A percentile compares a stretch with the other conserved stretches of the same genome.
These are phyloP conservation scores for Acropora tenuis DNA, from an alignment of 64 coral and sea anemone genomes.

Conservation along the genomic window DNA sequence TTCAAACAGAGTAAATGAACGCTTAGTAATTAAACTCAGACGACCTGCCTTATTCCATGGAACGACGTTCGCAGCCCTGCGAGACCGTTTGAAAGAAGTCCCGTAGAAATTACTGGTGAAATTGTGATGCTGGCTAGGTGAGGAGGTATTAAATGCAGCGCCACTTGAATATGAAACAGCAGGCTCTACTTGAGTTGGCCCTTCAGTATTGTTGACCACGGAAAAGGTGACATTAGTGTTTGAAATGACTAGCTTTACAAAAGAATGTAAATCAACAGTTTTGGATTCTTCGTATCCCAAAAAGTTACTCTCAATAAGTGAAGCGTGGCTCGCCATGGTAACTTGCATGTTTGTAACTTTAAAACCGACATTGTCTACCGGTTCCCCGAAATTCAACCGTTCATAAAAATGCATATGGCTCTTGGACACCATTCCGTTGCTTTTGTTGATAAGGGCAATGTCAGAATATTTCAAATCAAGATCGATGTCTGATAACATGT, in stretches of 20 bases:
- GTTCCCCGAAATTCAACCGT: slow-evolving; percentile 43
- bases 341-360: slow-evolving; percentile 33
- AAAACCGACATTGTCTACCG: neutral
- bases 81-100: neutral
- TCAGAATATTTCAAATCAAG: slow-evolving; percentile 36
- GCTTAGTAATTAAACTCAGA: neutral
- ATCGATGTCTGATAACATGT: slow-evolving; percentile 45
- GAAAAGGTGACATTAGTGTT: neutral
- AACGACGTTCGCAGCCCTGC: neutral
- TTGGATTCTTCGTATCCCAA: neutral
- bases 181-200: neutral
- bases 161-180: neutral
- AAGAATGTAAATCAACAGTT: neutral
- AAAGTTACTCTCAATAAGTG: neutral
- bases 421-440: slow-evolving; percentile 54
- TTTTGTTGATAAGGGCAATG: slow-evolving; percentile 11
- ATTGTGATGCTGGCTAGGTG: slow-evolving; percentile 7
- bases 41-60: neutral
- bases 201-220: neutral
- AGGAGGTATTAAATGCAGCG: slow-evolving; percentile 19
- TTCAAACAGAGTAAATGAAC: slow-evolving; percentile 19
- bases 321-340: slow-evolving; percentile 8
- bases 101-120: neutral
- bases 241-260: slow-evolving; percentile 35
- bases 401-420: neutral